Evolutionary conservation across 1,140 invertebrate species (phyloP).

Genomic region (Brachionus plicatilis): DNA sequence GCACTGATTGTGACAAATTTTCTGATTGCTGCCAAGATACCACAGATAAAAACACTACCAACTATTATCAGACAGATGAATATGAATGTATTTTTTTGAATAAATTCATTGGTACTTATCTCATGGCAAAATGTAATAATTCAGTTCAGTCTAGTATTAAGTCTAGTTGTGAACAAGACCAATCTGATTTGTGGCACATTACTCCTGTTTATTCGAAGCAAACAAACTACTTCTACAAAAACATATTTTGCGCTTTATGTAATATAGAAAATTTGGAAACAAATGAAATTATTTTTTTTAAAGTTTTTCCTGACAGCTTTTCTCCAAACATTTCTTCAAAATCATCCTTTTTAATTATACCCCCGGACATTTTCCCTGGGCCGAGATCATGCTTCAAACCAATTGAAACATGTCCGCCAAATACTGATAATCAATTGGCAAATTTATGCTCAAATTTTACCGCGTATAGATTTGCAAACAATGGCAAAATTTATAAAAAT

Average conservation of each 20-base stretch:
- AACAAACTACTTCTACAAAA: not conserved
- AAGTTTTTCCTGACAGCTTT: not conserved
- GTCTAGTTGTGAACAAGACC: not conserved
- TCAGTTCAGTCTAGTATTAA: not conserved
- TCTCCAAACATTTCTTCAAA: not conserved
- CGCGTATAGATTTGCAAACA: not conserved
- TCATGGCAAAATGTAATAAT: not conserved
- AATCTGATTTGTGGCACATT: not conserved
- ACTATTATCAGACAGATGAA: not conserved
- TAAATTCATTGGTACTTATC: not conserved
- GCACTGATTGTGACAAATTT: not conserved
- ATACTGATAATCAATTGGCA: not conserved
- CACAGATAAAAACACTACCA: not conserved
- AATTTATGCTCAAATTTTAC: not conserved
- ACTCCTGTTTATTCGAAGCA: not conserved
- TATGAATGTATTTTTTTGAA: not conserved
- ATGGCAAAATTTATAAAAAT: not conserved
- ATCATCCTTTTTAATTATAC: not conserved
- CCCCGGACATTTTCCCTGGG: not conserved
- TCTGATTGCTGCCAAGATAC: not conserved
- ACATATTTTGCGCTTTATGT: slow-evolving; percentile 2
- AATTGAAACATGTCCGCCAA: not conserved
- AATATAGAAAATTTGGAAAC: not conserved
- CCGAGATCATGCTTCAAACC: not conserved
- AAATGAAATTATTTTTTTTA: not conserved